Evolutionary conservation across 2,113 vertebrate species (phyloP).

Genomic region (Poeciliopsis retropinna): DNA sequence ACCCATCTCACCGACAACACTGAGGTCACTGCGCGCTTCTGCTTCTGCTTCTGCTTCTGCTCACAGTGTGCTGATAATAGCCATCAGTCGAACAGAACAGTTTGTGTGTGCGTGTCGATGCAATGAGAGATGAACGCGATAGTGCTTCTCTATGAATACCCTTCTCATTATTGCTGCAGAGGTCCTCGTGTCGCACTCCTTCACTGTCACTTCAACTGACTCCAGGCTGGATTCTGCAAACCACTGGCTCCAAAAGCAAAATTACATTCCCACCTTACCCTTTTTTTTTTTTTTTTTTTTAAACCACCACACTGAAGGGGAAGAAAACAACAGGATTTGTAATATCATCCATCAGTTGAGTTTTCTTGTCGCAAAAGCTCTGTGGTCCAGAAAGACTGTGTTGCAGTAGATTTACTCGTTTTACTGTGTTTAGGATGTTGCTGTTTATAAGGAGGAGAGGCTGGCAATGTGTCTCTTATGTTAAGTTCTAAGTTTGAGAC

Average conservation of each 20-base stretch:
- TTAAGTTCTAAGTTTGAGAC: no score
- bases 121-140: neutral
- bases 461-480: neutral
- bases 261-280: slow-evolving; percentile 26
- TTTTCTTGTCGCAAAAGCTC: slow-evolving; percentile 38
- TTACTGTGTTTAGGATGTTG: slow-evolving; percentile 12
- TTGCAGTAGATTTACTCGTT: slow-evolving; percentile 30
- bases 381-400: slow-evolving; percentile 28
- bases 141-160: slow-evolving; percentile 22
- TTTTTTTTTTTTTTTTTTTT: slow-evolving; percentile 41
- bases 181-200: slow-evolving; percentile 42
- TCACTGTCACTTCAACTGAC: slow-evolving; percentile 39
- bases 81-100: slow-evolving; percentile 20
- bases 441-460: neutral
- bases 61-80: slow-evolving; percentile 32
- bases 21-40: slow-evolving; percentile 9
- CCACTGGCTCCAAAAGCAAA: slow-evolving; percentile 34
- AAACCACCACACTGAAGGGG: slow-evolving; percentile 30
- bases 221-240: slow-evolving; percentile 44
- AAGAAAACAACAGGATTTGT: slow-evolving; percentile 15
- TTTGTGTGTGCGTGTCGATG: slow-evolving; percentile 4
- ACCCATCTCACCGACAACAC: slow-evolving; percentile 45
- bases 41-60: slow-evolving; percentile 16
- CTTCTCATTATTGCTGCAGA: slow-evolving; percentile 50
- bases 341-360: slow-evolving; percentile 36